These are phyloP conservation scores for Papilio polytes DNA, from an alignment of 1,140 invertebrate species.

Conservation along the genomic window DNA sequence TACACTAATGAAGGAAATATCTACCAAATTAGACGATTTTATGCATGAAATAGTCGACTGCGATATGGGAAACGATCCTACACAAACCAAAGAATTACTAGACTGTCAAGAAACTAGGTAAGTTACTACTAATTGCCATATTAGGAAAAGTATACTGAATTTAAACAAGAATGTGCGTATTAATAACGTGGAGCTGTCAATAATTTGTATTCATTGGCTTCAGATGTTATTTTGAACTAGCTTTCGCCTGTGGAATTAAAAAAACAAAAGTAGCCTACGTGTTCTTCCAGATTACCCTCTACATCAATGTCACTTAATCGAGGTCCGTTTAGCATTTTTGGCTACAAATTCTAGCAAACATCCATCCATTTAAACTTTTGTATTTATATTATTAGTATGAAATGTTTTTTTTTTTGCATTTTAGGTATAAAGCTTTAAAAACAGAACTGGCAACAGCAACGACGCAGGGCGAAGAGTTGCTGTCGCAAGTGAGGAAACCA, in stretches of 20 bases:
- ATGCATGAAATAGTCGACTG: slow-evolving; percentile 91
- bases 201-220: no score
- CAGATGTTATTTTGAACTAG: not conserved
- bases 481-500: slow-evolving; percentile 86
- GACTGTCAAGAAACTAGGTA: slow-evolving; percentile 82
- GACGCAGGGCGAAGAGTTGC: slow-evolving; percentile 92
- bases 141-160: not conserved
- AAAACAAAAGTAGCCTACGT: no score
- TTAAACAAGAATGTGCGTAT: no score
- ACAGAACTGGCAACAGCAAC: slow-evolving; percentile 92
- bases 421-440: slow-evolving; percentile 84
- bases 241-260: no score
- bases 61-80: slow-evolving; percentile 83
- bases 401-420: slow-evolving; percentile 46
- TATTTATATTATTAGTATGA: not conserved
- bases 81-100: slow-evolving; percentile 84
- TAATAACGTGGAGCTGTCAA: no score
- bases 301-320: no score
- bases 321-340: no score
- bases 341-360: no score
- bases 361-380: not conserved
- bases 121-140: slow-evolving; percentile 33
- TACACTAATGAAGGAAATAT: slow-evolving; percentile 94
- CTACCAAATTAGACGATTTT: slow-evolving; percentile 92
- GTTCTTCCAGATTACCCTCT: no score